Evolutionary conservation across 2,113 vertebrate genomes (phyloP).

Genomic region (Benthochromis sp.): DNA sequence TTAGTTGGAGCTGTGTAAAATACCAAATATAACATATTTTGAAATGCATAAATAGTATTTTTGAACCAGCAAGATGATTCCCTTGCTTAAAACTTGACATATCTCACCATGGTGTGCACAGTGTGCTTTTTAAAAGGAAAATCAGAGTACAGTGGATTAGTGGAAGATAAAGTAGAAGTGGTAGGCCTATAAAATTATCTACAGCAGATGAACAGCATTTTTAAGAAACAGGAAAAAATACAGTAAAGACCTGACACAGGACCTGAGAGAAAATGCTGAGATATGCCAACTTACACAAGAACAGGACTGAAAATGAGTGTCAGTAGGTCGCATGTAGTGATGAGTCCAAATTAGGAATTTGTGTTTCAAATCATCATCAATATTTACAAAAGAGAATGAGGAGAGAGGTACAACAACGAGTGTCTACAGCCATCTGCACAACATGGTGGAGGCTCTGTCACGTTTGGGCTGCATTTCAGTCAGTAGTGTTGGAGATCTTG

Average conservation of each 20-base stretch:
- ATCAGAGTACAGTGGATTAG: background rate
- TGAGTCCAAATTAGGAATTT: background rate
- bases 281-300: background rate
- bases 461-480: background rate
- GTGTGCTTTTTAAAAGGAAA: background rate
- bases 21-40: background rate
- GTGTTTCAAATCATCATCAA: background rate
- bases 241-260: background rate
- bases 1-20: background rate
- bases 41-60: background rate
- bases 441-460: background rate
- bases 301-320: background rate
- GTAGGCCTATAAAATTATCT: background rate
- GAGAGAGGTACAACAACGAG: background rate
- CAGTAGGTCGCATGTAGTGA: background rate
- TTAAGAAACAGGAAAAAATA: background rate
- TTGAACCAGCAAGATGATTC: background rate
- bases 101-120: background rate
- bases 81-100: background rate
- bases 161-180: background rate
- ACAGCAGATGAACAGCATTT: background rate
- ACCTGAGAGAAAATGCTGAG: background rate
- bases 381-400: background rate
- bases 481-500: background rate
- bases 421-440: background rate